phyloP scores from a whole-genome alignment of 2,888 invertebrate genomes.

The Eurytoma adleriae region DNA sequence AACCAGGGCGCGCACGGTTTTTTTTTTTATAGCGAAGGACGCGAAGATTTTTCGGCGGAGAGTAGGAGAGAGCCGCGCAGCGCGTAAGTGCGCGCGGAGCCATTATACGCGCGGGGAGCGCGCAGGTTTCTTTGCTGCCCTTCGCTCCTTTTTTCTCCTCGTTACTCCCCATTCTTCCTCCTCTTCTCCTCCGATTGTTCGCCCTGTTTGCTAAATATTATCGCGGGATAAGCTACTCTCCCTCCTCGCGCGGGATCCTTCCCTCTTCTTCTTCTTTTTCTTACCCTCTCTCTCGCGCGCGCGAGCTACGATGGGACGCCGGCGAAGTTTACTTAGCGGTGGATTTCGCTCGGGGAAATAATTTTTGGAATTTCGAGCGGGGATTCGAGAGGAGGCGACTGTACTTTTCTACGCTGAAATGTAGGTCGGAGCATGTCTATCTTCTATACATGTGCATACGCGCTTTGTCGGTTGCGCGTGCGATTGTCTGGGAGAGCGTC shows the following conservation, averaged over 20 bases:
- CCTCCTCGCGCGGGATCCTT: neutral
- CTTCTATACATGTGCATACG: too few relatives aligned
- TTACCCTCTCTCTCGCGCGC: conserved; percentile 7
- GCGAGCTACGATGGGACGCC: neutral
- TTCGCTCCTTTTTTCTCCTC: neutral
- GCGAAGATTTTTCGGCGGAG: too few relatives aligned
- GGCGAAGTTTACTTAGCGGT: conserved; percentile 5
- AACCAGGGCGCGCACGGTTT: neutral
- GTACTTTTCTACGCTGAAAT: too few relatives aligned
- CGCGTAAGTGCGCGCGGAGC: neutral
- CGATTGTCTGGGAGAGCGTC: too few relatives aligned
- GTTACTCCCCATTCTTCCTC: conserved; percentile 19
- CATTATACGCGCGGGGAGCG: conserved; percentile 21
- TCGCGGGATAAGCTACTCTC: conserved; percentile 4
- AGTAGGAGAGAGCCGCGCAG: too few relatives aligned
- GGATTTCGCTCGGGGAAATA: neutral
- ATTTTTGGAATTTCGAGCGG: too few relatives aligned
- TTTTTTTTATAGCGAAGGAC: too few relatives aligned
- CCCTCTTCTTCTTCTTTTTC: neutral
- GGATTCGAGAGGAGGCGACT: too few relatives aligned
- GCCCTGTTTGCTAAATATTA: conserved; percentile 53
- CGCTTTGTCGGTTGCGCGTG: too few relatives aligned
- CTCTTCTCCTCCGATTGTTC: conserved; percentile 32
- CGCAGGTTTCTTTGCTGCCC: conserved; percentile 18
- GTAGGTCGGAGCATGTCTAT: too few relatives aligned